phyloP scores from a whole-genome alignment of 2,113 vertebrate genomes.

The Megalops atlanticus region DNA sequence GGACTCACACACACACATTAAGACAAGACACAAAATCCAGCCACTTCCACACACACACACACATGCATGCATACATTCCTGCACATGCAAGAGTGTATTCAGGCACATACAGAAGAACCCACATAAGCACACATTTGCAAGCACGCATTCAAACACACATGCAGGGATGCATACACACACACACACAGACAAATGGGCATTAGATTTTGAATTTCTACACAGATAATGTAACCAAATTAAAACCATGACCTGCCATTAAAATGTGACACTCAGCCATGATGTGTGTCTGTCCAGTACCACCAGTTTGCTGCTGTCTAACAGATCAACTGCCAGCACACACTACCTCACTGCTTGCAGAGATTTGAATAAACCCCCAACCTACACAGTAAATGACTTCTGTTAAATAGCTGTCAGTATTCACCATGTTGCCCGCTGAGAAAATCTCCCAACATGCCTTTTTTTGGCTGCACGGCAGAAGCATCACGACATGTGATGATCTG shows the following conservation, averaged over 20 bases:
- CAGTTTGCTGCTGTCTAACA: too few species aligned
- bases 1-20: neutral
- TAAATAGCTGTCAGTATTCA: too few species aligned
- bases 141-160: conserved; percentile 50
- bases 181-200: conserved; percentile 40
- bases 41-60: conserved; percentile 9
- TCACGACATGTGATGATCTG: neutral
- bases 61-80: neutral
- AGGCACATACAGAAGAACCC: neutral
- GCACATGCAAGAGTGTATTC: neutral
- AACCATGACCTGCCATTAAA: neutral
- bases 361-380: too few species aligned
- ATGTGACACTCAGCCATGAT: too few species aligned
- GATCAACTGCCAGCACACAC: too few species aligned
- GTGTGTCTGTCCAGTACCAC: too few species aligned
- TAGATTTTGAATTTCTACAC: neutral
- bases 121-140: conserved; percentile 40
- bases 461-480: too few species aligned
- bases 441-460: too few species aligned
- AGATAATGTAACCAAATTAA: neutral
- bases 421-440: neutral
- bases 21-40: too few species aligned
- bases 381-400: too few species aligned
- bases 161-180: conserved; percentile 24
- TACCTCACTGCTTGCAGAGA: too few species aligned